These are phyloP conservation scores for Linepithema humile DNA, from an alignment of 1,140 invertebrate genomes.

Conservation along the genomic window DNA sequence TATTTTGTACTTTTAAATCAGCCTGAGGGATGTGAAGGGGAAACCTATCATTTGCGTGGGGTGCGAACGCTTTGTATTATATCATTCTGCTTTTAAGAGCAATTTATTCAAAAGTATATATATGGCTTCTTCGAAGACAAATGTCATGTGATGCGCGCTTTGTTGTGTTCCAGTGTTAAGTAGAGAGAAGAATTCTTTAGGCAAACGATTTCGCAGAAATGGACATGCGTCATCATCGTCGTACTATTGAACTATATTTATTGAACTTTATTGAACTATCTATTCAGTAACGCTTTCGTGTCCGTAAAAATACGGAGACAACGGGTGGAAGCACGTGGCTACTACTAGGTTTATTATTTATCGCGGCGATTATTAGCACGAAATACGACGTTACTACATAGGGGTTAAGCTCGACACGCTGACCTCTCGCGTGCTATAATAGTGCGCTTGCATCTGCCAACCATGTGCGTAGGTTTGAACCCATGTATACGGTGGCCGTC, in stretches of 20 bases:
- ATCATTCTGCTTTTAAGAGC: no score
- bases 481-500: neutral
- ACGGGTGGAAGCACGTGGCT: neutral
- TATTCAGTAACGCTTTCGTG: neutral
- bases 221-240: neutral
- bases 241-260: no score
- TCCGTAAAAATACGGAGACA: neutral
- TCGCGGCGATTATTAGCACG: conserved; percentile 9
- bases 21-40: neutral
- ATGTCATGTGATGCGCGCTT: no score
- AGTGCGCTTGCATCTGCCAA: conserved; percentile 1
- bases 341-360: conserved; percentile 23
- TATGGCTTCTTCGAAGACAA: no score
- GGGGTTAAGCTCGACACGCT: conserved; percentile 10
- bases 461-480: neutral
- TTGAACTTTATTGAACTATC: neutral
- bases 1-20: neutral
- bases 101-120: no score
- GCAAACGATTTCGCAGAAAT: neutral
- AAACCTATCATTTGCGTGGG: no score
- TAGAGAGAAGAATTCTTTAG: neutral
- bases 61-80: no score
- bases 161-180: neutral
- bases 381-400: neutral
- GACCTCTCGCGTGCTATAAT: conserved; percentile 35